Conservation (phyloP, 2,797 vertebrate genomes). For the Dryobates pubescens region DNA sequence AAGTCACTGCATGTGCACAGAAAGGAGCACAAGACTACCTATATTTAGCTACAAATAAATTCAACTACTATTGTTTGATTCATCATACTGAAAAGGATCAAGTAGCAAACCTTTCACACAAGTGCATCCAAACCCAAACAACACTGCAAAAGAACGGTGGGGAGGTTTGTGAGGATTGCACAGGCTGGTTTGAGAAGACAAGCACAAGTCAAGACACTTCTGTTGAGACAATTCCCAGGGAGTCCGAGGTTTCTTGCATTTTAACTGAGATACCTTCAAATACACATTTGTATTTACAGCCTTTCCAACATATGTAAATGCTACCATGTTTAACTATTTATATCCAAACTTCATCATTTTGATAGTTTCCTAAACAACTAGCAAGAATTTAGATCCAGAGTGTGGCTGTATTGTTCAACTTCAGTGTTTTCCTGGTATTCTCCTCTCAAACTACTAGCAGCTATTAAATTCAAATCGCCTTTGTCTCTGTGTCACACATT, state of each 20-base stretch:
- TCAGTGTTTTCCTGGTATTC: background rate
- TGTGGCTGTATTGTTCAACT: background rate
- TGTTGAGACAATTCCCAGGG: background rate
- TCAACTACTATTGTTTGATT: background rate
- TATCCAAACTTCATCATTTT: background rate
- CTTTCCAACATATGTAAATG: background rate
- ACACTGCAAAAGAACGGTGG: rapidly evolving
- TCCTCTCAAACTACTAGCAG: background rate
- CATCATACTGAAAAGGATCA: background rate
- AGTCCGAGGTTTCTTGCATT: background rate
- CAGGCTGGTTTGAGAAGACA: background rate
- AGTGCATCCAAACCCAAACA: background rate
- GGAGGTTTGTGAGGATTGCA: background rate
- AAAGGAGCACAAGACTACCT: background rate
- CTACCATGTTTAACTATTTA: background rate
- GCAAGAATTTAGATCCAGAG: background rate
- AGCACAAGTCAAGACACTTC: background rate
- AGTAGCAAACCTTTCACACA: background rate
- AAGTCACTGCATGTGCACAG: background rate
- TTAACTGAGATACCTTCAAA: background rate
- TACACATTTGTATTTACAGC: background rate
- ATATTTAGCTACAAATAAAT: background rate
- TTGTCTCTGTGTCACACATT: background rate
- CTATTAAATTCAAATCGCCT: background rate
- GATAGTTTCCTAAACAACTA: background rate